These are phyloP conservation scores for Callimorpha dominula DNA, from an alignment of 2,888 invertebrate genomes.

Conservation along the genomic window DNA sequence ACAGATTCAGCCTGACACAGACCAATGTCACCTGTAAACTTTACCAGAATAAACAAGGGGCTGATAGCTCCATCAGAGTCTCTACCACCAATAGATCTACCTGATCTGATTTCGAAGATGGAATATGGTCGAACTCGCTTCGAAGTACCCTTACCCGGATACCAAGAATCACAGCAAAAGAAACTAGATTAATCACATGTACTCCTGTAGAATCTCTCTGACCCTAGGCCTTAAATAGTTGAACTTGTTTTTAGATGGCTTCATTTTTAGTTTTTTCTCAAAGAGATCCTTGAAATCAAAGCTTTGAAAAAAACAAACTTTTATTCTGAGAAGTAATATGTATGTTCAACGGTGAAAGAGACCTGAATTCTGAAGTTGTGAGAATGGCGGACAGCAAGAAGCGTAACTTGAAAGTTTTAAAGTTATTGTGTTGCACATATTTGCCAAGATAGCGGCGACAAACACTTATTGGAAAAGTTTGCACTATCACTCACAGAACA, in stretches of 20 bases:
- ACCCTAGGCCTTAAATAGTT: no score
- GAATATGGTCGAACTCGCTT: not conserved
- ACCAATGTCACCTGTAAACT: not conserved
- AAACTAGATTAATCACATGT: no score
- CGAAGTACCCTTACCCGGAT: not conserved
- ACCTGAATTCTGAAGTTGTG: not conserved
- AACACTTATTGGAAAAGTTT: conserved; percentile 19
- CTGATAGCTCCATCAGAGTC: not conserved
- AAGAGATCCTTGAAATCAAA: no score
- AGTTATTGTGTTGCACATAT: conserved; percentile 5
- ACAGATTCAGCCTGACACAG: not conserved
- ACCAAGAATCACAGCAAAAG: not conserved
- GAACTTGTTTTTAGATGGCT: no score
- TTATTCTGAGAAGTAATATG: no score
- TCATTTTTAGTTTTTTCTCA: no score
- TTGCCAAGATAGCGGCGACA: conserved; percentile 6
- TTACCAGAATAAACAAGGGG: not conserved
- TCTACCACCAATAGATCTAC: not conserved
- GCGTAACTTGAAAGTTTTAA: not conserved
- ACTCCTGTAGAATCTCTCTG: no score
- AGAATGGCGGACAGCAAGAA: not conserved
- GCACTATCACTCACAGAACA: not conserved
- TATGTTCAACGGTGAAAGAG: no score
- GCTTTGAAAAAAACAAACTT: no score
- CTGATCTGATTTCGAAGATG: not conserved